Evolutionary conservation across 2,888 invertebrate species (phyloP).

Genomic region (Andrena marginata): DNA sequence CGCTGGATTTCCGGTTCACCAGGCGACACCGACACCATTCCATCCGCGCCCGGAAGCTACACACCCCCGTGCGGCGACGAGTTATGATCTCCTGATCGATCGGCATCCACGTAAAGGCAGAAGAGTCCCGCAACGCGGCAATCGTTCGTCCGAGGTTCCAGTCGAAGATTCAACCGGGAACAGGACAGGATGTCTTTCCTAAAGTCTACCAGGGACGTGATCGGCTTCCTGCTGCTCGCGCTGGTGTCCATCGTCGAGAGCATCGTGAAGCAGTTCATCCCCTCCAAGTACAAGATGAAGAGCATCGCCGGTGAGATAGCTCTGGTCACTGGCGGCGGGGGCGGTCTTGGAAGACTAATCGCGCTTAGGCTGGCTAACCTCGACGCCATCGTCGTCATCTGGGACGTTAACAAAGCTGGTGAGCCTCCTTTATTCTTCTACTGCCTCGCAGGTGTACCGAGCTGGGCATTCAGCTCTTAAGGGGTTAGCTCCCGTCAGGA

Average conservation of each 20-base stretch:
- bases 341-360: slow-evolving; percentile 93
- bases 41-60: background rate
- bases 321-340: slow-evolving; percentile 95
- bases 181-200: slow-evolving; percentile 83
- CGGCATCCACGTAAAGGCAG: background rate
- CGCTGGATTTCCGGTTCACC: background rate
- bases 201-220: slow-evolving; percentile 87
- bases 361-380: slow-evolving; percentile 91
- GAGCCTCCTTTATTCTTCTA: slow-evolving; percentile 66
- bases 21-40: background rate
- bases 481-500: no score
- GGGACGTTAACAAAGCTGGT: slow-evolving; percentile 96
- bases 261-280: slow-evolving; percentile 85
- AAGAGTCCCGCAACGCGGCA: background rate
- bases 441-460: no score
- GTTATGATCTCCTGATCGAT: slow-evolving; percentile 54
- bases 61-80: background rate
- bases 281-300: slow-evolving; percentile 89
- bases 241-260: slow-evolving; percentile 86
- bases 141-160: background rate
- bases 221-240: slow-evolving; percentile 86
- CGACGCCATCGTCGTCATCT: slow-evolving; percentile 93
- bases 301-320: slow-evolving; percentile 91
- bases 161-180: background rate
- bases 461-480: no score